phyloP scores from a whole-genome alignment of 2,797 vertebrate genomes.

The Smutsia gigantea region DNA sequence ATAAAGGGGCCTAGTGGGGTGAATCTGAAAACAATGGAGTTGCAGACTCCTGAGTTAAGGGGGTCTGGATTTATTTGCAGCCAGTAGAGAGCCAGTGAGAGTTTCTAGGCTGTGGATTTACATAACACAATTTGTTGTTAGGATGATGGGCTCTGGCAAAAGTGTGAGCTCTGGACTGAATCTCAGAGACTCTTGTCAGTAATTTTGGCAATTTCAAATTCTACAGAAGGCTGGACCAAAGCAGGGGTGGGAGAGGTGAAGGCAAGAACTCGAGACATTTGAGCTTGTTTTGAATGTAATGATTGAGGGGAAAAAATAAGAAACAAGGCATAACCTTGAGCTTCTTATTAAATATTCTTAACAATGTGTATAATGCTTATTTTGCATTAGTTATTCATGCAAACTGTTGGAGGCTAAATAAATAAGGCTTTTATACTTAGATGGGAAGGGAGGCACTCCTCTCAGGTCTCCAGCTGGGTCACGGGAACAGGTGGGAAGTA shows the following conservation, averaged over 20 bases:
- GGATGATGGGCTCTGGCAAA: neutral
- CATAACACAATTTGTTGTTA: neutral
- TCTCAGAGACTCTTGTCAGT: neutral
- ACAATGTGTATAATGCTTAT: neutral
- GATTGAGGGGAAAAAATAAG: neutral
- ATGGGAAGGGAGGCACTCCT: no score
- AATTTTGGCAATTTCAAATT: conserved; percentile 12
- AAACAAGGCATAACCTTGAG: neutral
- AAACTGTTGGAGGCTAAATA: neutral
- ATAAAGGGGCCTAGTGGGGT: neutral
- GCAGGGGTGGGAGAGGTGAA: neutral
- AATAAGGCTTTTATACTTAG: neutral
- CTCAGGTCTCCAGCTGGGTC: neutral
- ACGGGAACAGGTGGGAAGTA: neutral
- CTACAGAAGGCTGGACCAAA: neutral
- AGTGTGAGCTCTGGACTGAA: neutral
- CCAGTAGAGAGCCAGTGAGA: neutral
- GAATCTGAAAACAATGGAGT: neutral
- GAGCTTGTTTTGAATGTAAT: neutral
- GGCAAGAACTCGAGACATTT: neutral
- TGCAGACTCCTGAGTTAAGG: neutral
- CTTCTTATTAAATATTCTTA: neutral
- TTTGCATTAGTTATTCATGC: neutral
- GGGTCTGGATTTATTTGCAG: neutral
- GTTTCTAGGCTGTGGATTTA: neutral